These are phyloP conservation scores for Epizoanthus stellaris DNA, from an alignment of 92 coral and sea anemone species.

Conservation along the genomic window DNA sequence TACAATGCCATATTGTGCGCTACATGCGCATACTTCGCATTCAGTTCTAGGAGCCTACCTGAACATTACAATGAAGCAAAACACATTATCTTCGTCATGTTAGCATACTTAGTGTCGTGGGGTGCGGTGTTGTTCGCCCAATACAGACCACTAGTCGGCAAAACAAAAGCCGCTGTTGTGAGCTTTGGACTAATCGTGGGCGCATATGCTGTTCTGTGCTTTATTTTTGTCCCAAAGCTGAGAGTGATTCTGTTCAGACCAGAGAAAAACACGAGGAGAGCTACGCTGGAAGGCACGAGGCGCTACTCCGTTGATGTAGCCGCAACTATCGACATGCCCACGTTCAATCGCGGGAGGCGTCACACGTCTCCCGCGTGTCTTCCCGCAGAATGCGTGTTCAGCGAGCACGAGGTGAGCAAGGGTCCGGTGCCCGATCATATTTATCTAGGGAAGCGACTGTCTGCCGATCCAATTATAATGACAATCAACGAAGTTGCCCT, in stretches of 20 bases:
- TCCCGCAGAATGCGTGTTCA: constrained; percentile 25
- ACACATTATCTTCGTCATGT: constrained; percentile 85
- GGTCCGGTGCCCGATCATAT: background rate
- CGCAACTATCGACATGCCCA: constrained; percentile 55
- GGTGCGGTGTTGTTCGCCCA: constrained; percentile 63
- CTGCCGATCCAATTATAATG: constrained; percentile 1
- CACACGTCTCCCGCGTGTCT: constrained; percentile 46
- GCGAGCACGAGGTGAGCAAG: background rate
- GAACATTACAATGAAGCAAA: constrained; percentile 88
- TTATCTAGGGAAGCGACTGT: background rate
- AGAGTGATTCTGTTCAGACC: constrained; percentile 90
- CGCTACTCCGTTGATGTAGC: constrained; percentile 88
- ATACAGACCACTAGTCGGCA: constrained; percentile 55
- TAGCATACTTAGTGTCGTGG: constrained; percentile 79
- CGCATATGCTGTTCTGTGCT: constrained; percentile 78
- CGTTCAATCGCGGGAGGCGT: constrained; percentile 39
- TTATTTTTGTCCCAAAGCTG: constrained; percentile 88
- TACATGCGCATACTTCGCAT: constrained; percentile 77
- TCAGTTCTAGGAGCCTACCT: constrained; percentile 86
- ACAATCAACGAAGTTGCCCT: constrained; percentile 24
- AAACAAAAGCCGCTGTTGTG: constrained; percentile 58
- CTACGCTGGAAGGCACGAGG: constrained; percentile 81
- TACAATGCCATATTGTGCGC: constrained; percentile 79
- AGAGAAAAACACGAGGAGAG: constrained; percentile 86
- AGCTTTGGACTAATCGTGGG: constrained; percentile 71